Base-by-base conservation (phyloP, 2,888 invertebrate species). In the Eupithecia dodoneata region DNA sequence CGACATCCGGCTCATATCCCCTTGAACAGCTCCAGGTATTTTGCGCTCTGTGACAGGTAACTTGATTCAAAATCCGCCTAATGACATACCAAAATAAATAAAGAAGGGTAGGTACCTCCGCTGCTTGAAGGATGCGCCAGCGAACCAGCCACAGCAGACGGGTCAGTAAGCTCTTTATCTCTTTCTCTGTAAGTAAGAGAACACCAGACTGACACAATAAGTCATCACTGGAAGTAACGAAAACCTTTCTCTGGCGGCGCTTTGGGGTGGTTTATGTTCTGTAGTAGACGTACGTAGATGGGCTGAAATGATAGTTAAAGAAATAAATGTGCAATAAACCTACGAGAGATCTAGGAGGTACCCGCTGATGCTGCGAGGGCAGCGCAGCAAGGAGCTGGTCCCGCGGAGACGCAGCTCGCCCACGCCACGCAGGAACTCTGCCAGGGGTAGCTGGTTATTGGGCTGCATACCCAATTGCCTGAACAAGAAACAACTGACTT, bases 341-440 rank as follows among this genome's bases (percentile, higher is more conserved):
- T 79, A 93, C 93, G 93, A 90, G 76, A 93, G 82, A 76, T 94
- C 93, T 4, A 86, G 55, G 41, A 93, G 83, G 79, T 93, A 93
- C 0, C 85, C 89, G n/a, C 87, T 81, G 49, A 91, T 85, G 80
- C 90, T 88, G 42, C 91, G 91, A 0, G 95, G 93, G 3, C 97
- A 91, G n/a, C 97, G 93, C 81, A 97, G 95, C 74, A 97, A 89
- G 1, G 95, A 93, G 52, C 97, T 97, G 18, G 97, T 97, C 10
- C 97, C 97, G 73, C 97, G 92, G 69, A 97, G 95, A 74, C 96
- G 96, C 18, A 96, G 90, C 82, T 97, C 96, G 5, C 96, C 96
- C 10, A 97, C 96, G 1, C 96, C 96, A 44, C 95, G 95, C n/a
- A 97, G 89, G 87, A 97, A 97, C 42, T 93, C 93, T 0, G 87